Evolutionary conservation across 2,888 invertebrate species (phyloP).

Genomic region (Pandemis cinnamomeana): DNA sequence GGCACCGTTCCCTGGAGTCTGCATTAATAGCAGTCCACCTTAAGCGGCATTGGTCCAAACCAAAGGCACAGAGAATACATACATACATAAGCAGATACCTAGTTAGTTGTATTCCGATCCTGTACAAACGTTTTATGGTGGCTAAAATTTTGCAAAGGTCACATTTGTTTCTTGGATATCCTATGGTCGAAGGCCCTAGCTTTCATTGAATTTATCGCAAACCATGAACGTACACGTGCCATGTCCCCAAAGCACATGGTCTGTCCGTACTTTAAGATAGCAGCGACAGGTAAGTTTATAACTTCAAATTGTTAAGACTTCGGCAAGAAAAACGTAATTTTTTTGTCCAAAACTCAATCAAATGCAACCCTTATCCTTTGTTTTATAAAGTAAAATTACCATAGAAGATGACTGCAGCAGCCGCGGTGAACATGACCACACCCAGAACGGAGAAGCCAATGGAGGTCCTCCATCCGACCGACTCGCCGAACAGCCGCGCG

Average conservation of each 20-base stretch:
- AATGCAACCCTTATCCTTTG: neutral
- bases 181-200: too few relatives aligned
- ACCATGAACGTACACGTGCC: too few relatives aligned
- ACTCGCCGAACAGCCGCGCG: conserved; percentile 85
- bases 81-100: conserved; percentile 19
- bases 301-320: too few relatives aligned
- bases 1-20: conserved; percentile 58
- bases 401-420: conserved; percentile 86
- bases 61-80: neutral
- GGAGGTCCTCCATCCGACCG: conserved; percentile 86
- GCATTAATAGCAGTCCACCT: conserved; percentile 41
- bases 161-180: too few relatives aligned
- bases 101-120: neutral
- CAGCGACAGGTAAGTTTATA: too few relatives aligned
- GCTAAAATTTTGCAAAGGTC: too few relatives aligned
- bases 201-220: too few relatives aligned
- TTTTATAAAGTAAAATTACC: conserved; percentile 58
- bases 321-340: too few relatives aligned
- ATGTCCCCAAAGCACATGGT: too few relatives aligned
- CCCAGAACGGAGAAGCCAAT: conserved; percentile 86
- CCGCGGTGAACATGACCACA: conserved; percentile 86
- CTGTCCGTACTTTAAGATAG: too few relatives aligned
- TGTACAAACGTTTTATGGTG: neutral
- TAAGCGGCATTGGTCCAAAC: conserved; percentile 1
- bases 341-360: too few relatives aligned